Evolutionary conservation across 1,140 invertebrate species (phyloP), one percentile per base, ranked within the genome.

Genomic region (Heterodera schachtii): DNA sequence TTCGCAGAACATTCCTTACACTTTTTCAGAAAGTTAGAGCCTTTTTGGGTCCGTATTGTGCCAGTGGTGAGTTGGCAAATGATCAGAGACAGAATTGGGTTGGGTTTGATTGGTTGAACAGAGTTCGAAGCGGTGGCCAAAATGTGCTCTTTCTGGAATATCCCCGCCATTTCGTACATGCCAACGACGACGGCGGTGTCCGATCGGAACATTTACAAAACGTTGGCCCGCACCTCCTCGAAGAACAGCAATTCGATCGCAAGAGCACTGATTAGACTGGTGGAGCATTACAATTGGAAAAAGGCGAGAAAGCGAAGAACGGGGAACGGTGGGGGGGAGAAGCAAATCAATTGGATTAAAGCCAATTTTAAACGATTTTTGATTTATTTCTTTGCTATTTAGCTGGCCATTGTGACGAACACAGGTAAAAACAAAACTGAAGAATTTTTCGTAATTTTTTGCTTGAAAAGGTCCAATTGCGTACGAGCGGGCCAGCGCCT

Each of bases 111-210:
- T 21, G 41, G 82, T 31, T 78, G 74, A 74, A 75, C 79, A 84
- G 87, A 89, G 75, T 70, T 89, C 71, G 87, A 89, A 60, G 88
- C 87, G 41, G 87, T 89, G 16, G 86, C 85, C 9, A 90, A 90
- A 77, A 89, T 89, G 88, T 83, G 82, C 7, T 80, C 87, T 5
- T 89, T 89, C 73, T 89, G 88, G 88, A 90, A 89, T 76, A 86
- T 89, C 77, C 88, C 88, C n/a, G 82, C 89, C 11, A 89, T 90
- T 52, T 83, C 82, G 3, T 89, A 89, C 75, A 87, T 89, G 85
- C 81, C 89, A 44, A 76, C 89, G 21, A 82, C 85, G 9, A 86
- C 85, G 66, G 83, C 83, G 2, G 66, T 90, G 13, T 46, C 80
- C 57, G 88, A 89, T 76, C 64, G 85, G 64, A 88, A 73, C 21